Evolutionary conservation across 2,888 invertebrate genomes (phyloP), one percentile per base, ranked within the genome.

Genomic region (Onthophagus sagittarius): DNA sequence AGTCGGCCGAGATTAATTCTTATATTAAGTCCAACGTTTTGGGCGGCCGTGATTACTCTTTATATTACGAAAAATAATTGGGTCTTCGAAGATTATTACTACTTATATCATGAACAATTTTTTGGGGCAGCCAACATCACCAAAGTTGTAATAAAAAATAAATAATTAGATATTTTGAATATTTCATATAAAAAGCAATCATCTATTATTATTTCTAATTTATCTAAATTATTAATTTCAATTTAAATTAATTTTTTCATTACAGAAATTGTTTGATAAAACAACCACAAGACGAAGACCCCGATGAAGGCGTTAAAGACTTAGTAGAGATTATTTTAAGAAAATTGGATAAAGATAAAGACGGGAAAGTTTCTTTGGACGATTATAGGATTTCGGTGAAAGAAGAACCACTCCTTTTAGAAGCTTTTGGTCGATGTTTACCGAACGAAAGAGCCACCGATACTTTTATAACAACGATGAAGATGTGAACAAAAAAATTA

Each of bases 341-440:
- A 79, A 91, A 93, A 81, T 89, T 94, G 87, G 94, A 94, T 80
- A 81, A 87, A 6, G 94, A 95, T 81, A 88, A 90, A 76, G 94
- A 94, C 80, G 93, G 93, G 0, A 87, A 90, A 72, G 90, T 94
- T 6, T 92, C 91, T 7, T 89, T 89, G 75, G 86, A 88, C 5
- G 94, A 94, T 82, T 94, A 91, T 81, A 86, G 88, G 63, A 82
- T 86, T 11, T 88, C 93, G 0, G 91, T 94, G 0, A 79, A 84
- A 31, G 87, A 88, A 74, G 92, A 92, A 62, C 91, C 92, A 0
- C 86, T 92, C n/a, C 84, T 94, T 32, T 80, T 95, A 70, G 93
- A 94, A 83, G 90, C 91, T 53, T 89, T 95, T 73, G 94, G 94
- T 0, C 90, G 90, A 77, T 92, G 94, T 79, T 85, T 94, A 11